Evolutionary conservation across 2,797 vertebrate species (phyloP).

Genomic region (Eremophila alpestris): DNA sequence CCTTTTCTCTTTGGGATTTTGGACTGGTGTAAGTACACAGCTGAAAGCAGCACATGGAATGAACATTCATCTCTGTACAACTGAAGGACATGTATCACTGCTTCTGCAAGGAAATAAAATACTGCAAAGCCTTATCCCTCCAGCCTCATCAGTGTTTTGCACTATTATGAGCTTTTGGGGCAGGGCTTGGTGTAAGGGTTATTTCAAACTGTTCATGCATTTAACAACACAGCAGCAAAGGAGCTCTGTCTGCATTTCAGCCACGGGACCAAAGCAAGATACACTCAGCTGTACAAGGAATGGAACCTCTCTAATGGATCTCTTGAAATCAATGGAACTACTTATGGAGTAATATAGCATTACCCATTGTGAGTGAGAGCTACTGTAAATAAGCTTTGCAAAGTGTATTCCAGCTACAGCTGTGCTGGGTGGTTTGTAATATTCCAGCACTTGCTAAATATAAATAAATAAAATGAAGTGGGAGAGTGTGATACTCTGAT

Average conservation of each 20-base stretch:
- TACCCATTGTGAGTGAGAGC: not conserved
- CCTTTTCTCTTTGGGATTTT: slow-evolving; percentile 5
- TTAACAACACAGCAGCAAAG: not conserved
- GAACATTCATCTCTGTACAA: not conserved
- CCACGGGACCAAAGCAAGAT: not conserved
- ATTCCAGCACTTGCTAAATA: slow-evolving; percentile 18
- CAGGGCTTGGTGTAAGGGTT: not conserved
- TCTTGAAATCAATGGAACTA: slow-evolving; percentile 26
- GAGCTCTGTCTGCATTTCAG: not conserved
- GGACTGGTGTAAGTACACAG: not conserved
- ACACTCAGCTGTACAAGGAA: not conserved
- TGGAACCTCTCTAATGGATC: not conserved
- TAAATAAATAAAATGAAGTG: slow-evolving; percentile 48
- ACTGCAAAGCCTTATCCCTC: not conserved
- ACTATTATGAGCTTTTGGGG: not conserved
- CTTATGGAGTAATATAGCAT: not conserved
- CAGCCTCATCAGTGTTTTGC: not conserved
- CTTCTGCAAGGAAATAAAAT: not conserved
- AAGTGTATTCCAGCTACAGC: slow-evolving; percentile 12
- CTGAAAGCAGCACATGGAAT: not conserved
- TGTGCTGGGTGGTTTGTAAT: not conserved
- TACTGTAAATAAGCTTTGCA: slow-evolving; percentile 39
- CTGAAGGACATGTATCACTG: not conserved
- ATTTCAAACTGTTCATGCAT: not conserved
- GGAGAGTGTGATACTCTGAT: not conserved